phyloP scores from a whole-genome alignment of 1,140 invertebrate species.

The Drosophila murphyi region DNA sequence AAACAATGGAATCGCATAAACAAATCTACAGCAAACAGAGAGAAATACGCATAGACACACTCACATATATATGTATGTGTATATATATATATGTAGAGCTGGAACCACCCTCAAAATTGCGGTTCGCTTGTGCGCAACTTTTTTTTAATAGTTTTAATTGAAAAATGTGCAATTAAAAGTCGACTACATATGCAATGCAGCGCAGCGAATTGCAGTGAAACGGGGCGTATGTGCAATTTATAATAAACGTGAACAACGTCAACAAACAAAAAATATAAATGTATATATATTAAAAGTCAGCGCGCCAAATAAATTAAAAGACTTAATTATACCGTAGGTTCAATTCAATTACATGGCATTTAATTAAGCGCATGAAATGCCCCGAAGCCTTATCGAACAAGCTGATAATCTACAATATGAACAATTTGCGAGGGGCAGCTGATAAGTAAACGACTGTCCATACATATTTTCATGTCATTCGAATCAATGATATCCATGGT shows the following conservation, averaged over 20 bases:
- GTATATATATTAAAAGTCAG: slow-evolving; percentile 48
- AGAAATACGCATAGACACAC: slow-evolving; percentile 4
- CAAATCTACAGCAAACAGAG: slow-evolving; percentile 50
- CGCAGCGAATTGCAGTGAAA: slow-evolving; percentile 26
- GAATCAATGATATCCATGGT: too few relatives aligned
- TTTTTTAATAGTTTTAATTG: slow-evolving; percentile 69
- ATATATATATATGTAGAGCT: neutral
- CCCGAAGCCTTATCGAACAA: slow-evolving; percentile 1
- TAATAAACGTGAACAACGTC: slow-evolving; percentile 24
- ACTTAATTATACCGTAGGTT: slow-evolving; percentile 68
- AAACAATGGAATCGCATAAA: slow-evolving; percentile 76
- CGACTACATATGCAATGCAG: slow-evolving; percentile 35
- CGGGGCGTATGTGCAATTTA: slow-evolving; percentile 68
- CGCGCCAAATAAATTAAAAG: slow-evolving; percentile 71
- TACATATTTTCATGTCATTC: too few relatives aligned
- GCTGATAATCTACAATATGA: neutral
- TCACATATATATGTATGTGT: neutral
- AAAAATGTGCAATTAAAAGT: slow-evolving; percentile 76
- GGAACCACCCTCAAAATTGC: slow-evolving; percentile 21
- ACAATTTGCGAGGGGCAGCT: too few relatives aligned
- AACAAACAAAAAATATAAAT: neutral
- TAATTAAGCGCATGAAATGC: slow-evolving; percentile 66
- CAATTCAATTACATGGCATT: slow-evolving; percentile 70
- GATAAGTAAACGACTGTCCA: too few relatives aligned
- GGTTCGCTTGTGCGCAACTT: slow-evolving; percentile 13